Conservation (phyloP, 2,888 invertebrate species). For the Caenorhabditis japonica region DNA sequence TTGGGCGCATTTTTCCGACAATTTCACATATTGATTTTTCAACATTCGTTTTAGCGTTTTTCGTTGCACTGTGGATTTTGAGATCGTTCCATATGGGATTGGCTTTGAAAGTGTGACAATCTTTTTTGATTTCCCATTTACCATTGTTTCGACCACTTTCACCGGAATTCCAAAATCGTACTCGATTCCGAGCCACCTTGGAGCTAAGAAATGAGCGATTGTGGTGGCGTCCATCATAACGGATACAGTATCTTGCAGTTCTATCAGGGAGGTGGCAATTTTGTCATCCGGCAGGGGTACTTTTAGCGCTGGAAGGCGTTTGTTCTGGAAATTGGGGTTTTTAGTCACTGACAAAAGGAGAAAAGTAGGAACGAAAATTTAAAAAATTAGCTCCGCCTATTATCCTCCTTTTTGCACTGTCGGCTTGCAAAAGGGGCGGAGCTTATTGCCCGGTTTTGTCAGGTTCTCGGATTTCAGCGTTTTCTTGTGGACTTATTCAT, state of each 20-base stretch:
- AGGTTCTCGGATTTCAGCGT: too few species aligned
- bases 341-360: too few species aligned
- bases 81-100: conserved; percentile 8
- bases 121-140: conserved; percentile 13
- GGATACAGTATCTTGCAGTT: neutral
- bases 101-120: conserved; percentile 30
- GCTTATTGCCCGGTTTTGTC: too few species aligned
- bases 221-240: conserved; percentile 48
- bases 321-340: too few species aligned
- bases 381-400: too few species aligned
- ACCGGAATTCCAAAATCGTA: conserved; percentile 27
- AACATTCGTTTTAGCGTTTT: conserved; percentile 13
- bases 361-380: too few species aligned
- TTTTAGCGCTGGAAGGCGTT: neutral
- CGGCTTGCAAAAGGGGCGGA: too few species aligned
- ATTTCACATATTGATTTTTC: conserved; percentile 10
- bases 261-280: neutral
- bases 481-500: too few species aligned
- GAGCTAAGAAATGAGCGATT: conserved; percentile 26
- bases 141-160: conserved; percentile 2
- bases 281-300: neutral
- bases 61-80: conserved; percentile 18
- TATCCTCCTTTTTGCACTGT: too few species aligned
- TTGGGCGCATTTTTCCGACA: neutral
- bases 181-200: conserved; percentile 31